Evolutionary conservation across 2,797 vertebrate genomes (phyloP).

Genomic region (Taenioides sp.): DNA sequence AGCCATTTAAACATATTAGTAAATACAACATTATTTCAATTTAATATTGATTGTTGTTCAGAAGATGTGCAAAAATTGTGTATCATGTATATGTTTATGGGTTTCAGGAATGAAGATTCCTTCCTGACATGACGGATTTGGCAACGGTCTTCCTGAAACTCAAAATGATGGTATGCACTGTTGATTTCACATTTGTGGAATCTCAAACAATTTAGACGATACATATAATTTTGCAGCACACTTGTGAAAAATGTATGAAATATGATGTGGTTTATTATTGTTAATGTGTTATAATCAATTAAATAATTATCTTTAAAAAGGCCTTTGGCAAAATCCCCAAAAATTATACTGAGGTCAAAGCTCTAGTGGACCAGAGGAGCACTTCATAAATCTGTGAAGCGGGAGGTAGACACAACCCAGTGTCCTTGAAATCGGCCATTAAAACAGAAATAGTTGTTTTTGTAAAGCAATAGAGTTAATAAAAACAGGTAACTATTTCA

Average conservation of each 20-base stretch:
- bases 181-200: neutral
- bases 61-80: too few relatives aligned
- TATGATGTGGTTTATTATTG: neutral
- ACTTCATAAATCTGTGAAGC: slow-evolving; percentile 3
- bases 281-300: neutral
- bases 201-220: too few relatives aligned
- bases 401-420: neutral
- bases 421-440: neutral
- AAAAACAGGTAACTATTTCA: too few relatives aligned
- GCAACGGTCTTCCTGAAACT: too few relatives aligned
- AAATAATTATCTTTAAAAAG: neutral
- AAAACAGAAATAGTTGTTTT: neutral
- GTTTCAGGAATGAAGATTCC: too few relatives aligned
- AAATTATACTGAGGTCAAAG: neutral
- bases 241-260: neutral
- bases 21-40: neutral
- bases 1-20: too few relatives aligned
- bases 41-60: too few relatives aligned
- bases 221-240: neutral
- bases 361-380: neutral
- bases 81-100: too few relatives aligned
- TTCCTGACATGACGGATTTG: too few relatives aligned
- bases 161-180: too few relatives aligned
- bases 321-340: neutral
- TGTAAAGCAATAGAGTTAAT: too few relatives aligned